Conservation (phyloP, 2,888 invertebrate species). For the Luffia ferchaultella region DNA sequence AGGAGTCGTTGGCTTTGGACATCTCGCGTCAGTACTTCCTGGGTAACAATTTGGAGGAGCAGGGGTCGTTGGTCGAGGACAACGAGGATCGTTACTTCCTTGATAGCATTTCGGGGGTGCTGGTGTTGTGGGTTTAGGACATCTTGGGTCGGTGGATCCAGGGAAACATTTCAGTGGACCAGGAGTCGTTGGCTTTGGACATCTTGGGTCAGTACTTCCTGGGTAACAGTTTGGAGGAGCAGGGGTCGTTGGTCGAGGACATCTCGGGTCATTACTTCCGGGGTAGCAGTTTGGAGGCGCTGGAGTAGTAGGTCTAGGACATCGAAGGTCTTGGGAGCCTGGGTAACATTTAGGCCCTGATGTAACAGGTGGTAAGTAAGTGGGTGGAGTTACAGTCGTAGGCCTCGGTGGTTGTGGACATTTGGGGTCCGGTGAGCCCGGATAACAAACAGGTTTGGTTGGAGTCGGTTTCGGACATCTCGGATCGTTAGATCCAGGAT, state of each 20-base stretch:
- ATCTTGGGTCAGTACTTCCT: slow-evolving; percentile 34
- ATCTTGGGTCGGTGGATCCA: slow-evolving; percentile 24
- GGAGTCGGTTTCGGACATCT: slow-evolving; percentile 23
- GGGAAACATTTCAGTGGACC: slow-evolving; percentile 25
- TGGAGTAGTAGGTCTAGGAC: slow-evolving; percentile 23
- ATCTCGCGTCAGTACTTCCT: slow-evolving; percentile 28
- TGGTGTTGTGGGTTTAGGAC: slow-evolving; percentile 25
- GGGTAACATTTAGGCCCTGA: slow-evolving; percentile 20
- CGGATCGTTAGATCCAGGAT: slow-evolving; percentile 13
- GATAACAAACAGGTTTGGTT: slow-evolving; percentile 21
- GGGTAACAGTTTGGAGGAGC: slow-evolving; percentile 32
- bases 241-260: slow-evolving; percentile 26
- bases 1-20: slow-evolving; percentile 23
- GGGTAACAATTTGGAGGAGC: slow-evolving; percentile 32
- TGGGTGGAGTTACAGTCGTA: slow-evolving; percentile 23
- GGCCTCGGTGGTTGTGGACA: slow-evolving; percentile 31
- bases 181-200: slow-evolving; percentile 25
- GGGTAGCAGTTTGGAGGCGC: slow-evolving; percentile 21
- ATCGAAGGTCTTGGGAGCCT: slow-evolving; percentile 31
- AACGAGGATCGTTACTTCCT: slow-evolving; percentile 14
- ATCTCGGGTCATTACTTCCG: slow-evolving; percentile 26
- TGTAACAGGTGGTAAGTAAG: slow-evolving; percentile 23
- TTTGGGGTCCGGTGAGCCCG: slow-evolving; percentile 33
- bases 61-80: slow-evolving; percentile 22
- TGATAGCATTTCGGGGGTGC: slow-evolving; percentile 18